Evolutionary conservation across 2,888 invertebrate species (phyloP).

Genomic region (Octonoba sinensis): DNA sequence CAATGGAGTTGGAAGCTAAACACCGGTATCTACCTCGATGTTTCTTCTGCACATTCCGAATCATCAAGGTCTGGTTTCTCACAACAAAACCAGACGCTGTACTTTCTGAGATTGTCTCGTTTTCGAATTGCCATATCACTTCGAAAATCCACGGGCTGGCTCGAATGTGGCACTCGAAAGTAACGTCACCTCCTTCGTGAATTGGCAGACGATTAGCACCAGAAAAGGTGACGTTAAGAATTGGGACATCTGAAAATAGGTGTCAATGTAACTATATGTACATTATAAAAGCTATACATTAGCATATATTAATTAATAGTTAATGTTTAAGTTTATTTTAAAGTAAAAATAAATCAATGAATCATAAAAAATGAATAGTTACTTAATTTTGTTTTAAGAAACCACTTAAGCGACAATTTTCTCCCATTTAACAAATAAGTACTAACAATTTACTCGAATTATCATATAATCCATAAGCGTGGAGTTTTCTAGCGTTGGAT

Average conservation of each 20-base stretch:
- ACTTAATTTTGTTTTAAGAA: no score
- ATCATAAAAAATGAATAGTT: no score
- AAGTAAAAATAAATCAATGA: no score
- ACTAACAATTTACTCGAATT: conserved; percentile 57
- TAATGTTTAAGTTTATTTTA: no score
- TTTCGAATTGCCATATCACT: conserved; percentile 78
- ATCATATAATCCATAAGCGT: conserved; percentile 65
- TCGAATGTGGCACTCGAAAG: conserved; percentile 91
- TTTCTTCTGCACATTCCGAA: conserved; percentile 65
- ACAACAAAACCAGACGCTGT: conserved; percentile 64
- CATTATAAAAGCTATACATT: no score
- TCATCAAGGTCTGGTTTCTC: conserved; percentile 66
- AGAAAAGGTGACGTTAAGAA: conserved; percentile 84
- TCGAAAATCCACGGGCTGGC: conserved; percentile 88
- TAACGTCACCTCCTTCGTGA: conserved; percentile 91
- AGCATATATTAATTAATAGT: no score
- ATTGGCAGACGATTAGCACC: conserved; percentile 87
- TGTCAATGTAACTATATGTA: not conserved
- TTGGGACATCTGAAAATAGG: conserved; percentile 82
- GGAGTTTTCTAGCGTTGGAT: conserved; percentile 66
- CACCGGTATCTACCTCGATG: conserved; percentile 67
- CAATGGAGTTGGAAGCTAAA: conserved; percentile 66
- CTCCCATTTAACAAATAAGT: no score
- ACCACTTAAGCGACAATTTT: no score
- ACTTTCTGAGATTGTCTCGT: conserved; percentile 57